A percentile compares a stretch with the other conserved stretches of the same genome.
Evolutionary conservation across 2,113 vertebrate species (phyloP).

Genomic region (Boulengeromyrus knoepffleri): DNA sequence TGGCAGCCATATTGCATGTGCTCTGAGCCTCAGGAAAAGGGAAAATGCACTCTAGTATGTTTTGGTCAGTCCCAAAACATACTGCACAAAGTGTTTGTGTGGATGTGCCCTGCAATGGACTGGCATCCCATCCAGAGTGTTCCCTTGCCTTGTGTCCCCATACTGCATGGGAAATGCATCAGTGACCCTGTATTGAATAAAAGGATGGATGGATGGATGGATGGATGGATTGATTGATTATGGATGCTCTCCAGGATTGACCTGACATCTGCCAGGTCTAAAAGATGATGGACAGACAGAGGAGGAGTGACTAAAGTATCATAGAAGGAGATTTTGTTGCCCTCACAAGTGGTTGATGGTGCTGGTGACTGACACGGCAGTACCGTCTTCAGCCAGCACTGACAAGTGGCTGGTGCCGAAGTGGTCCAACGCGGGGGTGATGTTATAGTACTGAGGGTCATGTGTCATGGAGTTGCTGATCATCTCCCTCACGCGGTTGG

Average conservation of each 20-base stretch:
- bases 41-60: not conserved
- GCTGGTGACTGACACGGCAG: constrained; percentile 78
- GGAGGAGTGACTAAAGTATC: not conserved
- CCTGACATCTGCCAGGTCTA: not conserved
- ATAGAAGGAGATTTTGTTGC: not conserved
- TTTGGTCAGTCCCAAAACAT: not conserved
- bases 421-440: constrained; percentile 21
- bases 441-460: constrained; percentile 43
- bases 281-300: not conserved
- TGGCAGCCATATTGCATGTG: not conserved
- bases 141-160: not conserved
- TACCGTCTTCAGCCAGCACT: constrained; percentile 69
- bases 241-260: not conserved
- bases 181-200: not conserved
- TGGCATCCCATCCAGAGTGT: not conserved
- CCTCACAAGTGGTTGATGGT: constrained; percentile 80
- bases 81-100: not conserved
- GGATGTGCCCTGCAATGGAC: not conserved
- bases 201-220: not conserved
- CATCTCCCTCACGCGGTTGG: constrained; percentile 36
- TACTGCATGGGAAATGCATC: not conserved
- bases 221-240: not conserved
- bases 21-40: not conserved
- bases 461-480: constrained; percentile 46
- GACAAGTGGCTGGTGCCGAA: constrained; percentile 70